These are phyloP conservation scores for Drosophila ercepeae DNA, from an alignment of 1,140 invertebrate genomes.

Conservation along the genomic window DNA sequence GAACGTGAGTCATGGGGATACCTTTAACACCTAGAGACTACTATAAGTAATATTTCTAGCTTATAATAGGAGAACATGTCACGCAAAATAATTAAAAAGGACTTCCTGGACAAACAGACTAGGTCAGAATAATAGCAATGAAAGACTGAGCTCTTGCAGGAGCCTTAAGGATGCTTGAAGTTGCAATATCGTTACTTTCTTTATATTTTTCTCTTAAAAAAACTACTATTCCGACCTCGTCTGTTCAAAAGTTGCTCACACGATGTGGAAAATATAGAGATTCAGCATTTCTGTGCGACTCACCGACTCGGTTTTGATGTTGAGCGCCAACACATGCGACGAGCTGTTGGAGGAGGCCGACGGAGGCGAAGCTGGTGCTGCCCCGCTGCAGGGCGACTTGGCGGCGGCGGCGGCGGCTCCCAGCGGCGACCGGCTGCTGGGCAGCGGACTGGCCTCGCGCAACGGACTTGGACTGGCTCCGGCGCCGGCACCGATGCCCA, in stretches of 20 bases:
- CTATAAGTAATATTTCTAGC: no score
- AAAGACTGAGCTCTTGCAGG: no score
- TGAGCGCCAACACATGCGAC: conserved; percentile 72
- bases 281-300: conserved; percentile 63
- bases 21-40: neutral
- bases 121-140: neutral
- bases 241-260: conserved; percentile 51
- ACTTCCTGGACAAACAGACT: neutral
- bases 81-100: neutral
- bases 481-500: conserved; percentile 28
- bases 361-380: conserved; percentile 62
- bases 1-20: conserved; percentile 35
- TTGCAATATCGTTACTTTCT: neutral
- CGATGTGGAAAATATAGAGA: conserved; percentile 4
- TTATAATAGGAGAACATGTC: neutral
- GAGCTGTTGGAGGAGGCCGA: conserved; percentile 62
- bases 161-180: neutral
- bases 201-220: neutral
- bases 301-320: conserved; percentile 83
- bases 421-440: conserved; percentile 50
- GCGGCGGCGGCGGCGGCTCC: conserved; percentile 22
- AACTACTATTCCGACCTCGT: neutral
- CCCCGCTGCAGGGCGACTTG: conserved; percentile 59
- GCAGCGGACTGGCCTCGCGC: conserved; percentile 55
- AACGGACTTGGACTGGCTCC: conserved; percentile 46